Evolutionary conservation across 2,888 invertebrate species (phyloP).

Genomic region (Agonopterix alstromeriana): DNA sequence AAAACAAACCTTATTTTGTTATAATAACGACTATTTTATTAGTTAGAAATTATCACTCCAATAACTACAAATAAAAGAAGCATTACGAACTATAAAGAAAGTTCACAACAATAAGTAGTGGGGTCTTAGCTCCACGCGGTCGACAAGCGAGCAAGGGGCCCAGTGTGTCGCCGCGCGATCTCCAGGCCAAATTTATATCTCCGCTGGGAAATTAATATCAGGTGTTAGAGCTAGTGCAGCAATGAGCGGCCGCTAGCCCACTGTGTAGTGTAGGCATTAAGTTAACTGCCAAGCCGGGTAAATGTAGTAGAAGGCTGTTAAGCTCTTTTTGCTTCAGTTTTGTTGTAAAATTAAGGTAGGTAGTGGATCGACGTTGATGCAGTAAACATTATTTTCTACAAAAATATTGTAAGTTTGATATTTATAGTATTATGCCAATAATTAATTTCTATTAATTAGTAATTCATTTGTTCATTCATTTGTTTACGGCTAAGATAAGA

Average conservation of each 20-base stretch:
- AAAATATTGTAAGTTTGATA: too few relatives aligned
- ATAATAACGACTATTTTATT: too few relatives aligned
- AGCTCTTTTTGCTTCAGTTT: neutral
- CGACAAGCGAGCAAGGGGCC: slow-evolving; percentile 7
- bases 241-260: slow-evolving; percentile 7
- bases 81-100: neutral
- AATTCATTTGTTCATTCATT: too few relatives aligned
- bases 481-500: too few relatives aligned
- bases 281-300: neutral
- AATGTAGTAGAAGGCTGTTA: neutral
- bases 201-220: slow-evolving; percentile 72
- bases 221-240: slow-evolving; percentile 33
- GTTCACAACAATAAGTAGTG: neutral
- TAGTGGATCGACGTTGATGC: too few relatives aligned
- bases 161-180: slow-evolving; percentile 32
- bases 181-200: slow-evolving; percentile 60
- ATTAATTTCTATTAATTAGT: too few relatives aligned
- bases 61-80: too few relatives aligned
- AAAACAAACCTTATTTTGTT: too few relatives aligned
- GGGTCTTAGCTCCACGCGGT: neutral
- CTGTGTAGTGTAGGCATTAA: neutral
- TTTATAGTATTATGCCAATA: too few relatives aligned
- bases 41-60: too few relatives aligned
- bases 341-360: too few relatives aligned
- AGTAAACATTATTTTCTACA: too few relatives aligned